Conservation (phyloP, 2,888 invertebrate species). For the Drosophila paranaensis region DNA sequence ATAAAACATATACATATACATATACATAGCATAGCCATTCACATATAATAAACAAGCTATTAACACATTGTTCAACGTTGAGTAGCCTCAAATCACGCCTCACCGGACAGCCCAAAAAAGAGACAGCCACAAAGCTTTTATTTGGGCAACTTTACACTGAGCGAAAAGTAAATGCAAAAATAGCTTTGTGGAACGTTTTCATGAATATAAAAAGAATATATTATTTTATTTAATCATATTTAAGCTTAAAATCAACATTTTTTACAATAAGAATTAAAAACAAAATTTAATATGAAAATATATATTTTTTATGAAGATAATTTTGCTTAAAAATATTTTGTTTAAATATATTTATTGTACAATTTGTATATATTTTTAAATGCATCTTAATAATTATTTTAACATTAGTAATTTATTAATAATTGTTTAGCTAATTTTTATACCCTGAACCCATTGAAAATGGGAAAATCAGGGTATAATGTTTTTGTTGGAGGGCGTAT, state of each 20-base stretch:
- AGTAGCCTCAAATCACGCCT: constrained; percentile 41
- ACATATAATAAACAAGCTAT: constrained; percentile 64
- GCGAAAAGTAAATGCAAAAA: background rate
- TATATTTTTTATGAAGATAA: background rate
- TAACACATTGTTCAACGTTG: constrained; percentile 59
- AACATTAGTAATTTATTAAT: too few species aligned
- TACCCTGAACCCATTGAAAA: too few species aligned
- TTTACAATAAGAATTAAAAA: too few species aligned
- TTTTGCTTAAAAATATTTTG: too few species aligned
- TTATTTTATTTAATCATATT: too few species aligned
- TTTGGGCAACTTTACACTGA: constrained; percentile 34
- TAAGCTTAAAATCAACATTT: background rate
- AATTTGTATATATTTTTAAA: too few species aligned
- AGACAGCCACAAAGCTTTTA: background rate
- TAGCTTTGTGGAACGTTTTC: background rate
- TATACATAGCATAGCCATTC: background rate
- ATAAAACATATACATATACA: constrained; percentile 20
- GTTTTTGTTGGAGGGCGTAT: too few species aligned
- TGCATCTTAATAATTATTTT: background rate
- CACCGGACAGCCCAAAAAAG: constrained; percentile 16
- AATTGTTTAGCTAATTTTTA: too few species aligned
- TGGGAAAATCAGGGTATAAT: too few species aligned
- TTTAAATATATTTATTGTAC: too few species aligned
- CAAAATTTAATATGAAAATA: too few species aligned
- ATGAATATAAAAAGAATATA: background rate